phyloP scores from a whole-genome alignment of 2,888 invertebrate genomes.

The Epinotia nisella region DNA sequence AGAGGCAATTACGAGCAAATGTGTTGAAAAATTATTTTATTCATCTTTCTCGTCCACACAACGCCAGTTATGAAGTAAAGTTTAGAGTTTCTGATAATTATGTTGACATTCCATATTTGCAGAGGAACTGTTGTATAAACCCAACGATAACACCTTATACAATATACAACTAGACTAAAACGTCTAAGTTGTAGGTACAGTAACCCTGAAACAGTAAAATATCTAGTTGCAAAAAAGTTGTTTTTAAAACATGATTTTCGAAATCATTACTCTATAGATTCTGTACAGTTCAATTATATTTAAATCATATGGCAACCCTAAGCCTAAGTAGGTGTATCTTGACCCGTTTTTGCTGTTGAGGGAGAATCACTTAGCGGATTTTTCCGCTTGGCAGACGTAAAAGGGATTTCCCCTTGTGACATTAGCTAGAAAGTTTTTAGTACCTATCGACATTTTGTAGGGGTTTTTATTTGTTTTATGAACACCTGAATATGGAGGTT shows the following conservation, averaged over 20 bases:
- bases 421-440: constrained; percentile 49
- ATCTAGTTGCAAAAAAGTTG: too few species aligned
- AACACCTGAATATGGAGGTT: neutral
- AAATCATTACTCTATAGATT: too few species aligned
- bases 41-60: too few species aligned
- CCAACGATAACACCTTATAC: too few species aligned
- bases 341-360: constrained; percentile 68
- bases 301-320: constrained; percentile 54
- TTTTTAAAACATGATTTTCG: too few species aligned
- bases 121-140: too few species aligned
- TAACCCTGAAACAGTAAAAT: neutral
- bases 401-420: constrained; percentile 60
- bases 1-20: too few species aligned
- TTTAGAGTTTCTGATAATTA: too few species aligned
- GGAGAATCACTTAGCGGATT: constrained; percentile 72
- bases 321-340: constrained; percentile 60
- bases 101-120: too few species aligned
- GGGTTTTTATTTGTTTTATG: neutral
- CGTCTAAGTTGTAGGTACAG: neutral
- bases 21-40: too few species aligned
- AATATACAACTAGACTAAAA: too few species aligned
- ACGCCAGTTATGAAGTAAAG: too few species aligned
- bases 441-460: constrained; percentile 3
- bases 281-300: neutral
- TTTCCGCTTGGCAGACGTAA: constrained; percentile 66